phyloP scores from a whole-genome alignment of 2,797 vertebrate genomes.

The Sandelia bainsii region DNA sequence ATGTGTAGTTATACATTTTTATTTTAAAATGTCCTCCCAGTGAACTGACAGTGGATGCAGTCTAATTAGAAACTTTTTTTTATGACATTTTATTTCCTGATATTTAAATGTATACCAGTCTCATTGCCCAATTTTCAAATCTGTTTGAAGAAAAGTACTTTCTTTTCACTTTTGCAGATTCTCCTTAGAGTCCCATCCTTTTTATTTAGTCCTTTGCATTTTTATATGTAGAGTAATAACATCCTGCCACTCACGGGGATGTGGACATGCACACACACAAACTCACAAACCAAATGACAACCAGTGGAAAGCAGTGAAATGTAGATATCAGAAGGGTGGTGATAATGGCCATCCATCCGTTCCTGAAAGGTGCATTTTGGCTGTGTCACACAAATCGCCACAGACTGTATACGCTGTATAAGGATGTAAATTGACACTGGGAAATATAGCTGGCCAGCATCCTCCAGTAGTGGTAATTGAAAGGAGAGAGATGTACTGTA shows the following conservation, averaged over 20 bases:
- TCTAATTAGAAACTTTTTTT: background rate
- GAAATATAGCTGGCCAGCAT: background rate
- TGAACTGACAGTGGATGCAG: constrained; percentile 2
- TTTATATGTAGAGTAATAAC: constrained; percentile 13
- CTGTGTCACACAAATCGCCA: constrained; percentile 22
- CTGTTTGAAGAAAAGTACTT: constrained; percentile 1
- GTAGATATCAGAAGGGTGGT: constrained; percentile 7
- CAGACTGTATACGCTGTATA: background rate
- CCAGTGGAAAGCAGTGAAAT: constrained; percentile 3
- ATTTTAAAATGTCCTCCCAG: background rate
- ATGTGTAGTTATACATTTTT: background rate
- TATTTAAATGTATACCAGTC: constrained; percentile 5
- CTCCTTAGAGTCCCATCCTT: background rate
- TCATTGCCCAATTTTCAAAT: constrained; percentile 10
- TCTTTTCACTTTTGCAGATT: background rate
- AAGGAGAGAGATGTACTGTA: background rate
- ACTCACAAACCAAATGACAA: background rate
- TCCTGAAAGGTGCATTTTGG: constrained; percentile 16
- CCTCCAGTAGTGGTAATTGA: background rate
- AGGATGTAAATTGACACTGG: constrained; percentile 1
- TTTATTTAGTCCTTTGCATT: constrained; percentile 11
- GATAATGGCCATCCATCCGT: constrained; percentile 51
- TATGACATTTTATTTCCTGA: constrained; percentile 3
- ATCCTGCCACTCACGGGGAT: background rate
- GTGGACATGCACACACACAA: background rate